These are phyloP conservation scores for Glyphotaelius pellucidus DNA, from an alignment of 2,888 invertebrate genomes.

Conservation along the genomic window DNA sequence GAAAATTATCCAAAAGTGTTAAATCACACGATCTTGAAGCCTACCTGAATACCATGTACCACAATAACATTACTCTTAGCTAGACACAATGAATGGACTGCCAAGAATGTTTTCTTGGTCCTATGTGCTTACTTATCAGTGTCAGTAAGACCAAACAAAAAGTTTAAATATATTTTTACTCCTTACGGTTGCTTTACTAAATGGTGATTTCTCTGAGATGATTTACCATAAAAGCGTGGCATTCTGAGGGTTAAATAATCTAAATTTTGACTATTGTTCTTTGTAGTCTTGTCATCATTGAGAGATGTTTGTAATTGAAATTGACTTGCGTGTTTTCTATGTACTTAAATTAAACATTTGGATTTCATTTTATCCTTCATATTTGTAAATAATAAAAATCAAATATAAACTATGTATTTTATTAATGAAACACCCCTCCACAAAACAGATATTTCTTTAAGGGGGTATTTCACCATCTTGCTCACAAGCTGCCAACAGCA, in stretches of 20 bases:
- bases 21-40: too few relatives aligned
- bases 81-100: neutral
- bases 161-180: too few relatives aligned
- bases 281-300: conserved; percentile 18
- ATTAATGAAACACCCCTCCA: neutral
- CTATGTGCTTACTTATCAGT: too few relatives aligned
- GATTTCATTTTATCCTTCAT: conserved; percentile 46
- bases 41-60: too few relatives aligned
- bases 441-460: neutral
- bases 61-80: neutral
- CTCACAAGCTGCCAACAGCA: too few relatives aligned
- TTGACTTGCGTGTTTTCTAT: conserved; percentile 57
- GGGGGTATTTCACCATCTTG: too few relatives aligned
- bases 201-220: too few relatives aligned
- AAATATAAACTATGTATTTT: conserved; percentile 1
- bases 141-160: too few relatives aligned
- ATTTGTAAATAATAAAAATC: conserved; percentile 50
- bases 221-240: neutral
- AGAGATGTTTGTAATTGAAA: conserved; percentile 45
- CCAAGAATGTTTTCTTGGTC: neutral
- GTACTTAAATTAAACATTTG: conserved; percentile 60
- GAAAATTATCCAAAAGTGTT: too few relatives aligned
- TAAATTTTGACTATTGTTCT: neutral
- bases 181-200: too few relatives aligned
- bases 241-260: neutral